Conservation (phyloP, 2,888 invertebrate genomes). For the Drosophila phalerata region DNA sequence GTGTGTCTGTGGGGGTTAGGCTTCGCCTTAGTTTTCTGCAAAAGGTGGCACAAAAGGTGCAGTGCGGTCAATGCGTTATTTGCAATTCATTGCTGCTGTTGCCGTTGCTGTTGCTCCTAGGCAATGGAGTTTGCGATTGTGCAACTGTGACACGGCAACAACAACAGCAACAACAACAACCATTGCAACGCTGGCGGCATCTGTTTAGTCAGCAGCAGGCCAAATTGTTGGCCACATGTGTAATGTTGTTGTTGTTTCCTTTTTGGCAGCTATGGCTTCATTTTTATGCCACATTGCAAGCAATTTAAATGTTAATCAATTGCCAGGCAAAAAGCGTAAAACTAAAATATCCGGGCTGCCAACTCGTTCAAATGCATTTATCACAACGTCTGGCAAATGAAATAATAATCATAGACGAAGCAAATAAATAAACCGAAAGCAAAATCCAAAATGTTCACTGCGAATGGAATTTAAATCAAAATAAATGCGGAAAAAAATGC, state of each 20-base stretch:
- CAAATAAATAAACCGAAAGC: slow-evolving; percentile 54
- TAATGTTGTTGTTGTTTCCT: neutral
- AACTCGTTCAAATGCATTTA: slow-evolving; percentile 13
- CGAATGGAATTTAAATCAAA: slow-evolving; percentile 66
- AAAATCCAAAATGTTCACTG: slow-evolving; percentile 10
- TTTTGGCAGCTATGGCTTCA: slow-evolving; percentile 52
- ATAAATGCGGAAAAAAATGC: slow-evolving; percentile 44
- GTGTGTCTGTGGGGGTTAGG: slow-evolving; percentile 35
- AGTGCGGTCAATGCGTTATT: slow-evolving; percentile 79
- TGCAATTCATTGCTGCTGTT: slow-evolving; percentile 73
- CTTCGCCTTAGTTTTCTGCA: slow-evolving; percentile 70
- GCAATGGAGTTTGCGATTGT: slow-evolving; percentile 26
- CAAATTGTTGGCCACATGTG: slow-evolving; percentile 42
- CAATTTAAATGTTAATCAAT: slow-evolving; percentile 80
- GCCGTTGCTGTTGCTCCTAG: slow-evolving; percentile 1
- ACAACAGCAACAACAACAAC: slow-evolving; percentile 12
- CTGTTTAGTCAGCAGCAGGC: slow-evolving; percentile 38
- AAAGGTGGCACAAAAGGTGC: slow-evolving; percentile 80
- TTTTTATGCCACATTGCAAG: slow-evolving; percentile 70
- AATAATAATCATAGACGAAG: slow-evolving; percentile 41
- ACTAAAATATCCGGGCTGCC: slow-evolving; percentile 16
- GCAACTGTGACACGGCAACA: slow-evolving; percentile 30
- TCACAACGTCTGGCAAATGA: slow-evolving; percentile 28
- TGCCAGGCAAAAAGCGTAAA: slow-evolving; percentile 43
- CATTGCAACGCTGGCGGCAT: slow-evolving; percentile 32